Conservation (phyloP, 2,797 vertebrate species). For the Anas bahamensis region DNA sequence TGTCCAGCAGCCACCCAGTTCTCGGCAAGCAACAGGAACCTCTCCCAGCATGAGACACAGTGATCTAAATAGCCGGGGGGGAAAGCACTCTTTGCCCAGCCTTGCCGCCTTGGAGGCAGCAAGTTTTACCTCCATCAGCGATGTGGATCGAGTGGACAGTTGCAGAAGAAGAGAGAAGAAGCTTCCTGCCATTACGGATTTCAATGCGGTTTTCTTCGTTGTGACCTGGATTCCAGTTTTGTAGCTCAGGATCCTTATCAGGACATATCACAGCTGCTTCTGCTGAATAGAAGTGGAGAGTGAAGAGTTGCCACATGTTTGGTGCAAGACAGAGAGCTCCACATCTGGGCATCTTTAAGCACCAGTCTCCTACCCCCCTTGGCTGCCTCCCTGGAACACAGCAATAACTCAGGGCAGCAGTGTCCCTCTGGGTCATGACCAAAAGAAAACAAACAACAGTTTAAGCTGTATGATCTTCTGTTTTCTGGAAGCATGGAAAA, state of each 20-base stretch:
- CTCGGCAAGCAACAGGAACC: not conserved
- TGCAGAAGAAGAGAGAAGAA: slow-evolving; percentile 89
- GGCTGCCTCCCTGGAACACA: not conserved
- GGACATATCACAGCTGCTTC: slow-evolving; percentile 80
- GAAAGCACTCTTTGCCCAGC: not conserved
- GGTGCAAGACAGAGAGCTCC: not conserved
- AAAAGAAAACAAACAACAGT: slow-evolving; percentile 23
- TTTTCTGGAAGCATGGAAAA: slow-evolving; percentile 35
- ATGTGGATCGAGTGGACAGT: slow-evolving; percentile 92
- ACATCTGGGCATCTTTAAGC: not conserved
- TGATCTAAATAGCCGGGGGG: not conserved
- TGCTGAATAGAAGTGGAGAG: not conserved
- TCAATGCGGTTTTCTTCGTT: slow-evolving; percentile 78
- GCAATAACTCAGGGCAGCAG: not conserved
- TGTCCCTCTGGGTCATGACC: not conserved
- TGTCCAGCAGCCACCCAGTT: not conserved
- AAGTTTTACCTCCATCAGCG: slow-evolving; percentile 83
- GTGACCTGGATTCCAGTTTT: slow-evolving; percentile 90
- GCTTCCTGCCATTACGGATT: slow-evolving; percentile 81
- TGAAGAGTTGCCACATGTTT: not conserved
- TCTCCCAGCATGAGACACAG: not conserved
- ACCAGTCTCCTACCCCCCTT: not conserved
- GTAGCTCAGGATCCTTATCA: slow-evolving; percentile 85
- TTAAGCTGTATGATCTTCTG: not conserved
- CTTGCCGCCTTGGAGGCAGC: not conserved